These are phyloP conservation scores for Achatina immaculata DNA, from an alignment of 1,140 invertebrate species.

Conservation along the genomic window DNA sequence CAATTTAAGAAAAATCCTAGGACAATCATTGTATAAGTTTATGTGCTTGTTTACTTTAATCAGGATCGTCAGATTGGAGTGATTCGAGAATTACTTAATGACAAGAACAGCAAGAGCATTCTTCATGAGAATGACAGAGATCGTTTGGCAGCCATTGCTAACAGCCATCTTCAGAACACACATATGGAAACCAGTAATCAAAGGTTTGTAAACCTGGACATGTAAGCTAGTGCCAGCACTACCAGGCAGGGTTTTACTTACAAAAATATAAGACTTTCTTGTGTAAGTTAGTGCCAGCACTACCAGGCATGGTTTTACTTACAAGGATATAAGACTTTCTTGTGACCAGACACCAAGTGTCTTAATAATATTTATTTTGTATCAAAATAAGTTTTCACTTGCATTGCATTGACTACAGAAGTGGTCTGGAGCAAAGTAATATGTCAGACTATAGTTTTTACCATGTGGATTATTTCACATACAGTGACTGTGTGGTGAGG, in stretches of 20 bases:
- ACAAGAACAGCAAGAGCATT: conserved; percentile 72
- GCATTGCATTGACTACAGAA: too few relatives aligned
- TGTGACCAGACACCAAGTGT: background rate
- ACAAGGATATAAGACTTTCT: background rate
- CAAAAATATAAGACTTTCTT: background rate
- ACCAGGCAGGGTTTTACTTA: background rate
- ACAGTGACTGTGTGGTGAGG: too few relatives aligned
- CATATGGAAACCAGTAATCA: conserved; percentile 42
- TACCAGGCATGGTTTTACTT: background rate
- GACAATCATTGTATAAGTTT: too few relatives aligned
- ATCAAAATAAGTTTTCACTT: background rate
- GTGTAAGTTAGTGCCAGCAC: background rate
- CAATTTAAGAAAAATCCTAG: too few relatives aligned
- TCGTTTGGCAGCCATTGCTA: conserved; percentile 83
- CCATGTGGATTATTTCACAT: too few relatives aligned
- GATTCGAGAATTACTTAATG: conserved; percentile 79
- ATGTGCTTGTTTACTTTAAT: too few relatives aligned
- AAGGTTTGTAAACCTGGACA: too few relatives aligned
- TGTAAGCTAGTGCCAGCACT: background rate
- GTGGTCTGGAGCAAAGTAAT: too few relatives aligned
- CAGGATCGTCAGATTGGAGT: conserved; percentile 82
- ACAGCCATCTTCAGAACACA: conserved; percentile 39
- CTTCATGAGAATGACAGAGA: conserved; percentile 85
- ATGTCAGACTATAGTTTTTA: too few relatives aligned
- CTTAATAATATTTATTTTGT: background rate